Conservation (phyloP, 2,888 invertebrate species). For the Steromphala cineraria region DNA sequence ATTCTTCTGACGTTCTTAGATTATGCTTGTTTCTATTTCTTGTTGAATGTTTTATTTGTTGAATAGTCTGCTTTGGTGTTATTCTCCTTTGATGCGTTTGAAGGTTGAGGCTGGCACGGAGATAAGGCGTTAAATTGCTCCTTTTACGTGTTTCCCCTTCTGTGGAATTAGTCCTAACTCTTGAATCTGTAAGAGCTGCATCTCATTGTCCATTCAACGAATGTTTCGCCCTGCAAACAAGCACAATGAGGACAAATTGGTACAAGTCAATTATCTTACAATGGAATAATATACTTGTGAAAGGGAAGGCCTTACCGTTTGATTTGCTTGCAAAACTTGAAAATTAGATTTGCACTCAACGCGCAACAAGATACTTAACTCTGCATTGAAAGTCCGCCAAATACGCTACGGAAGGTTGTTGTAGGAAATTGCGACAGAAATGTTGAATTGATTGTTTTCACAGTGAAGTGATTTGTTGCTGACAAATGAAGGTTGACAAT, state of each 20-base stretch:
- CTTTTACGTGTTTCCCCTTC: no score
- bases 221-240: background rate
- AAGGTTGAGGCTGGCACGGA: no score
- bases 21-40: no score
- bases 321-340: background rate
- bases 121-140: no score
- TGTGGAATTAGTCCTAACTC: no score
- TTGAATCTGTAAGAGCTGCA: no score
- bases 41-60: no score
- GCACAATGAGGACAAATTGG: background rate
- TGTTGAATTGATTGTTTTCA: background rate
- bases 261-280: background rate
- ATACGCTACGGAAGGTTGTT: background rate
- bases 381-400: background rate
- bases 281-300: background rate
- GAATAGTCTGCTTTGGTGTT: no score
- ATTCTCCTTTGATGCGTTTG: no score
- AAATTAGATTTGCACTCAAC: background rate
- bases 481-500: background rate
- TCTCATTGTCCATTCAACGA: no score
- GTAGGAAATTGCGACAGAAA: background rate
- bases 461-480: conserved; percentile 6
- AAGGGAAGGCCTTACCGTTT: background rate
- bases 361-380: background rate
- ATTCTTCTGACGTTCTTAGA: no score